Evolutionary conservation across 2,797 vertebrate genomes (phyloP), one percentile per base, ranked within the genome.

Genomic region (Tangara arthus): DNA sequence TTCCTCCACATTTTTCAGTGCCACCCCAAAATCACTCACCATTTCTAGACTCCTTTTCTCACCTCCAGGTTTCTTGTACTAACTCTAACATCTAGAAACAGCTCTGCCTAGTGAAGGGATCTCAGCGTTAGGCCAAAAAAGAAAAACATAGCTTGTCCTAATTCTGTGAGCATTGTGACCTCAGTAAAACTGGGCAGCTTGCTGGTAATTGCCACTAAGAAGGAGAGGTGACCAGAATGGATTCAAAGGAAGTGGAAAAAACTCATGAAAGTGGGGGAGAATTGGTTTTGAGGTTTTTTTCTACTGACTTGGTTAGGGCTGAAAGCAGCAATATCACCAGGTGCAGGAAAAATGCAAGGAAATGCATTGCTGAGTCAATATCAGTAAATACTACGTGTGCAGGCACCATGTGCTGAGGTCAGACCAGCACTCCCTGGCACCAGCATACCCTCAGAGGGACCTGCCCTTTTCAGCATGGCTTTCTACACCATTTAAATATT

Each of bases 301-400:
- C 32, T 72, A 5, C 23, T 68, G 24, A 44, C 7, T 41, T 70
- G 8, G 3, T 15, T 32, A 61, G n/a, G 42, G 7, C 22, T 80
- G 56, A 90, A 82, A 52, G 26, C 42, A 75, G 50, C 19, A 32
- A n/a, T 50, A 39, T 34, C 47, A 82, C 22, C 23, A 35, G 3
- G 5, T 52, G 35, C 7, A 32, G 35, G 30, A 70, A 30, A 75
- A 85, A 68, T 22, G 24, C 5, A 50, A 66, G 26, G 30, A 61
- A 82, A 30, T 61, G 4, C 30, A 80, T 42, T 7, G 26, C 44
- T 57, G 7, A 18, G 32, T n/a, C 23, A 50, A 4, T 37, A 39
- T n/a, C 32, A 64, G 7, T 23, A 65, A 57, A 64, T 28, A 27
- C 24, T 56, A 22, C 0, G 0, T 2, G 7, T 56, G 39, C n/a